Conservation (phyloP, 2,113 vertebrate species). For the Ochotona princeps region DNA sequence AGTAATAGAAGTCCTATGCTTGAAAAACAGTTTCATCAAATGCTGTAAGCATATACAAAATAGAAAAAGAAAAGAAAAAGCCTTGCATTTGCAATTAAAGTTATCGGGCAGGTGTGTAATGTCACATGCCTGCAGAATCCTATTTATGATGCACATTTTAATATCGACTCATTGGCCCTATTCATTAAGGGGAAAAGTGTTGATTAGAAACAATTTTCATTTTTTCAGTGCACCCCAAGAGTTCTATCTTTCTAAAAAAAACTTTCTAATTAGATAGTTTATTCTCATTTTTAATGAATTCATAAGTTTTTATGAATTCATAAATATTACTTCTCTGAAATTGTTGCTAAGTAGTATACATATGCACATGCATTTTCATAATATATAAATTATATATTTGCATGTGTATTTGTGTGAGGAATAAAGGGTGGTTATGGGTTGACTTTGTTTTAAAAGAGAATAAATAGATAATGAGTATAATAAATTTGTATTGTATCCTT, state of each 20-base stretch:
- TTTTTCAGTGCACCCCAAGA: conserved; percentile 77
- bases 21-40: conserved; percentile 68
- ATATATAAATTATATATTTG: neutral
- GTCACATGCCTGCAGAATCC: conserved; percentile 73
- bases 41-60: conserved; percentile 73
- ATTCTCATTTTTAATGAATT: conserved; percentile 74
- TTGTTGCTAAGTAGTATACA: conserved; percentile 28
- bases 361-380: conserved; percentile 18
- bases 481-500: neutral
- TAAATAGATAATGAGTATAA: neutral
- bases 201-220: conserved; percentile 79
- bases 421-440: neutral
- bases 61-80: conserved; percentile 65
- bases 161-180: conserved; percentile 72
- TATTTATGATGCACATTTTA: conserved; percentile 82
- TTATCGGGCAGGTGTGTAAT: conserved; percentile 72
- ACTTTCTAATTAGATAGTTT: conserved; percentile 71
- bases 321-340: conserved; percentile 65
- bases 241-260: conserved; percentile 64
- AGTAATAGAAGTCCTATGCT: conserved; percentile 39
- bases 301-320: conserved; percentile 69
- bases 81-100: conserved; percentile 78
- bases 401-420: neutral
- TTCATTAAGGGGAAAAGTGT: conserved; percentile 77
- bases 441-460: conserved; percentile 34